A percentile compares a stretch with the other conserved stretches of the same genome.
Conservation (phyloP, 2,113 vertebrate genomes). For the Rostratula benghalensis region DNA sequence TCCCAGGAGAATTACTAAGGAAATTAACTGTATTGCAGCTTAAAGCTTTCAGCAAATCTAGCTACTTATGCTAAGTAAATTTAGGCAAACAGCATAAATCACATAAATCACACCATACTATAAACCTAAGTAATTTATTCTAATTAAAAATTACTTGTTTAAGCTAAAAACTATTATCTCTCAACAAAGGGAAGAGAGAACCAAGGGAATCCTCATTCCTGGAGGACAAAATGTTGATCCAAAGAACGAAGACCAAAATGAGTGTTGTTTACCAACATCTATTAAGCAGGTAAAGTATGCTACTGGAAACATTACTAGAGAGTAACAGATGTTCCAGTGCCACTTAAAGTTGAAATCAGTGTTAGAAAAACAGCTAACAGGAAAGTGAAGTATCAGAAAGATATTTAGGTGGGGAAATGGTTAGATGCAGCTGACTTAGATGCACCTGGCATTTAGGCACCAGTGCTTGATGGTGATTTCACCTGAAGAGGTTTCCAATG, state of each 20-base stretch:
- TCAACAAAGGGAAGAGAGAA: neutral
- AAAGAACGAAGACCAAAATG: neutral
- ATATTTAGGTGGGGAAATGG: neutral
- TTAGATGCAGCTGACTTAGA: neutral
- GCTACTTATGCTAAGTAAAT: neutral
- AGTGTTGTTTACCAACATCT: neutral
- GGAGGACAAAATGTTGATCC: neutral
- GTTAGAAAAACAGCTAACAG: neutral
- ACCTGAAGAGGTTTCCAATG: accelerated
- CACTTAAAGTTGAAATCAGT: neutral
- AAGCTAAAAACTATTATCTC: neutral
- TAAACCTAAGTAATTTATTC: neutral
- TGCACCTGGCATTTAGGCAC: accelerated
- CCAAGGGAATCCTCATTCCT: neutral
- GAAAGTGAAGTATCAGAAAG: neutral
- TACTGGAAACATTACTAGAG: neutral
- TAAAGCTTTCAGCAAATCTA: neutral
- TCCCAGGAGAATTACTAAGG: neutral
- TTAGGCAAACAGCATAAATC: neutral
- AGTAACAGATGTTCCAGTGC: neutral
- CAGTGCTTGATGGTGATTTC: neutral
- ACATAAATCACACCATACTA: neutral
- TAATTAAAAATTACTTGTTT: neutral
- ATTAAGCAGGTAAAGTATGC: neutral
- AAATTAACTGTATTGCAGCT: neutral